Evolutionary conservation across 2,888 invertebrate genomes (phyloP), one percentile per base, ranked within the genome.

Genomic region (Atethmia centrago): DNA sequence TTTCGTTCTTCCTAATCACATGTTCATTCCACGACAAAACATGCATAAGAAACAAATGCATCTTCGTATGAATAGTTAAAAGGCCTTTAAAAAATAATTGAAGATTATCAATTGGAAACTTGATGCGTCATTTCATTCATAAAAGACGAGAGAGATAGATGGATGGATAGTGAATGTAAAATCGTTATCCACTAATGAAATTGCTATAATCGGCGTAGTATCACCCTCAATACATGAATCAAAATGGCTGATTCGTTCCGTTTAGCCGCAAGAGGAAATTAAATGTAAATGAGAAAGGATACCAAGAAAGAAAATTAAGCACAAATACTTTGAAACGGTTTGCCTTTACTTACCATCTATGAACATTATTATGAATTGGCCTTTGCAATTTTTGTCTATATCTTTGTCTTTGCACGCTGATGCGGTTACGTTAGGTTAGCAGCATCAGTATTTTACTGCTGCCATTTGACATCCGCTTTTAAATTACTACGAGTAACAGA

Each of bases 181-280:
- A 63, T 42, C 3, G 53, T 74, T 64, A 58, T 62, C 21, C 8
- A 62, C 49, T 40, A 79, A 74, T 75, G 28, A 65, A 74, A 74
- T n/a, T 62, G 56, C 62, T 62, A 58, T 70, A 58, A 70, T 79
- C 47, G 42, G 3, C n/a, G 42, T 56, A 49, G 66, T 62, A 63
- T 68, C 59, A 69, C 66, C 62, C 56, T 63, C 66, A 31, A 74
- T 79, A 59, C 71, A 63, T 71, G 51, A 70, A 69, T 75, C 79
- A 55, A 79, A 59, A 79, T 75, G 49, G 56, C 66, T 53, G 66
- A 79, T 79, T 79, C 75, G 79, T 79, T 79, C 69, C 79, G 53
- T 77, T 72, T 21, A 56, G 19, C 42, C 55, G 28, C 28, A 56
- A 45, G 51, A 51, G n/a, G 58, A 75, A 75, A 65, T 62, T 68